Base-by-base conservation (phyloP, 2,888 invertebrate species). In the Agrotis clavis region DNA sequence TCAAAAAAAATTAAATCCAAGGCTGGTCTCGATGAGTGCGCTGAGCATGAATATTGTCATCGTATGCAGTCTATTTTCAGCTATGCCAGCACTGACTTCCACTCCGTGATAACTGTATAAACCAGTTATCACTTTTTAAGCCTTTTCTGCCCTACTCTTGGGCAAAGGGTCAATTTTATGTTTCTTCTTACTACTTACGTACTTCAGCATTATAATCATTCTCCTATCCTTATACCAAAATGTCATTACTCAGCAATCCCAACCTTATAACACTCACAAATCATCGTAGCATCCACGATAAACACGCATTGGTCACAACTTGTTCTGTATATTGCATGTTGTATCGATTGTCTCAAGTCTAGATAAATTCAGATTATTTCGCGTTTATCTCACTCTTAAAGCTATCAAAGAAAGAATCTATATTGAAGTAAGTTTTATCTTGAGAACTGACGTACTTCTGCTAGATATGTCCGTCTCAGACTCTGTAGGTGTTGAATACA, bases 281-380 rank as follows among this genome's bases (percentile, higher is more conserved):
- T 67, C 51, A 51, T 53, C 53, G 47, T 54, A 4, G 18, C 65
- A 65, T 50, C 1, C 1, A 54, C 54, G 50, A 57, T 35, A 35
- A 70, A 41, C 80, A 63, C 19, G 62, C 48, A 16, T 57, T 11
- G 21, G 21, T 18, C 68, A 74, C 48, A 35, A 13, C 7, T 74
- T 68, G 21, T 45, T 48, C 21, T 21, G 57, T 51, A 35, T 53
- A 50, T 47, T 35, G 45, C 25, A 48, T 19, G 18, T 62, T 19
- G 6, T 47, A 64, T 47, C 63, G 53, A 54, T 63, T 25, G 19
- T 62, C 41, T 19, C 45, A 50, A 51, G 48, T 64, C 63, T 5
- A 79, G 79, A 78, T 78, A 79, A 47, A 67, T 35, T 11, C 1
- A 67, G 68, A 79, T 77, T 56, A 61, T 65, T 19, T 45, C 4